Evolutionary conservation across 2,888 invertebrate species (phyloP).

Genomic region (Aporophyla nigra): DNA sequence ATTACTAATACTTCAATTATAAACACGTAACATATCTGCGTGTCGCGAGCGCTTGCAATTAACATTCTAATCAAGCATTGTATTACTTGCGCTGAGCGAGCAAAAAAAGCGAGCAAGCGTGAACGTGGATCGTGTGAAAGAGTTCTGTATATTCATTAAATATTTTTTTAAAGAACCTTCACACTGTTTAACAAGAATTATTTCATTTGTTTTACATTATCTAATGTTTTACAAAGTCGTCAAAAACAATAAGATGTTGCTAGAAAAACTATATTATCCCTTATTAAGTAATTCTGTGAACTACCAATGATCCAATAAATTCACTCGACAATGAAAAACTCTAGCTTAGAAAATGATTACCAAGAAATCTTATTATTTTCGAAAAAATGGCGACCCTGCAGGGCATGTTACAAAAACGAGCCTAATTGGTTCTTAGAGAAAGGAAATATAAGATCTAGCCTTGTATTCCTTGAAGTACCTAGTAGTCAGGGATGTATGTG

Average conservation of each 20-base stretch:
- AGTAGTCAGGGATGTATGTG: neutral
- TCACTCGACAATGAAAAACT: neutral
- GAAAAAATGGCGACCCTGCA: neutral
- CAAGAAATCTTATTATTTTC: conserved; percentile 5
- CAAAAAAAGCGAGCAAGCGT: conserved; percentile 55
- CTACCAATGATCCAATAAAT: conserved; percentile 20
- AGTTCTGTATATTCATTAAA: conserved; percentile 15
- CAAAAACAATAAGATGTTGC: neutral
- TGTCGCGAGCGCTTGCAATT: conserved; percentile 72
- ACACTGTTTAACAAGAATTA: neutral
- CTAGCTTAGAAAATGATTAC: conserved; percentile 7
- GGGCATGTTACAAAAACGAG: conserved; percentile 1
- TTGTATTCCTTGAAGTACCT: neutral
- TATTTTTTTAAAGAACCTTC: too few species aligned
- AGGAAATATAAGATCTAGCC: neutral
- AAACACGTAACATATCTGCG: conserved; percentile 70
- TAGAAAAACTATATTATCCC: neutral
- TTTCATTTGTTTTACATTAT: neutral
- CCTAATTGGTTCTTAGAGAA: conserved; percentile 8
- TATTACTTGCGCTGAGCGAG: conserved; percentile 62
- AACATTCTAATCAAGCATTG: conserved; percentile 75
- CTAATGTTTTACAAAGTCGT: neutral
- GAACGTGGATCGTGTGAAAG: conserved; percentile 2
- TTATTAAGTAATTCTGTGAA: neutral
- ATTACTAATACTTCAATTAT: conserved; percentile 67